Evolutionary conservation across 2,113 vertebrate species (phyloP), one percentile per base, ranked within the genome.

Genomic region (Triplophysa rosa): DNA sequence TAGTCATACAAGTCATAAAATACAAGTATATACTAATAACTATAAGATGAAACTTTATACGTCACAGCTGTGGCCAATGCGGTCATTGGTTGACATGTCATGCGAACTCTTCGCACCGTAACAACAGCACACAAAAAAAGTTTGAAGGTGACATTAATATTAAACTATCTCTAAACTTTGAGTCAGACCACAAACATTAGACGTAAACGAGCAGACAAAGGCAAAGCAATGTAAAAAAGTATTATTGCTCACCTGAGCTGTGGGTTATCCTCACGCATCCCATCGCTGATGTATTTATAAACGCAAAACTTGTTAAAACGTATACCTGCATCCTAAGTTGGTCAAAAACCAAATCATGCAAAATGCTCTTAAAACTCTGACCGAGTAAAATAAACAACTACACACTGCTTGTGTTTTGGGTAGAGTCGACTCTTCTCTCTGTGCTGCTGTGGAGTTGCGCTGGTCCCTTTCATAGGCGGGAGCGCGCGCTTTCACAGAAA

Each of bases 401-500:
- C 8, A 1, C 1, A 21, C 16, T 56, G 10, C 11, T 23, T 59
- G 12, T 59, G 14, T 23, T 54, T n/a, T 54, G 17, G 8, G 68
- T 2, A 21, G 54, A 59, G n/a, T 11, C 0, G 9, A 14, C 2
- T 58, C 21, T 47, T 62, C 21, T 14, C 40, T 62, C 58, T 58
- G 63, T 17, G 21, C 33, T 21, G 40, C 13, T 2, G 21, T 10
- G 12, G 29, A 59, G 21, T 9, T 72, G n/a, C 37, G 33, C 5
- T 26, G 42, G 16, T 2, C 17, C n/a, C 33, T 58, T 58, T 21
- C 54, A 58, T 58, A 19, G 19, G 54, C 19, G 54, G 16, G 42
- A 45, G 71, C 21, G 70, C 70, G 54, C 70, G n/a, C 70, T 63
- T 47, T n/a, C 12, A 72, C 52, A 23, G 37, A 23, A 19, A n/a